Percentiles rank a stretch among this genome's conserved stretches.
These are phyloP conservation scores for Parazoanthus darwini DNA, from an alignment of 92 coral and sea anemone genomes.

Conservation along the genomic window DNA sequence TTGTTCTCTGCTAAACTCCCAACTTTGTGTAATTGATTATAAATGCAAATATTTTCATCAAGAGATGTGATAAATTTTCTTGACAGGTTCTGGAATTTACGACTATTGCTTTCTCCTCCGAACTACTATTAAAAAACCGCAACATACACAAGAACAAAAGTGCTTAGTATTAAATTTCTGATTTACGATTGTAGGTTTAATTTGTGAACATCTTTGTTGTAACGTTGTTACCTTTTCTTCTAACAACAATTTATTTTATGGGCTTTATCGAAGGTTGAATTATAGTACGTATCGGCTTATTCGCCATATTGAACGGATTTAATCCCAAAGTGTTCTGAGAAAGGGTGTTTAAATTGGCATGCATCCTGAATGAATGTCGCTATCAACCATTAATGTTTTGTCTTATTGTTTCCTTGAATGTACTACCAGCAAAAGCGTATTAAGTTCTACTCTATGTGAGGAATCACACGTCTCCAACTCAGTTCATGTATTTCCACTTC, in stretches of 20 bases:
- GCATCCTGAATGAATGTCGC: background rate
- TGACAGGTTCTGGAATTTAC: background rate
- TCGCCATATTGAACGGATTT: background rate
- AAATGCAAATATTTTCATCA: constrained; percentile 10
- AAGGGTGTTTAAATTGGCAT: background rate
- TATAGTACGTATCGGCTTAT: background rate
- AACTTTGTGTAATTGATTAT: constrained; percentile 23
- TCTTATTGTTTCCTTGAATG: background rate
- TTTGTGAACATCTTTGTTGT: background rate
- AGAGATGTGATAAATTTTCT: constrained; percentile 8
- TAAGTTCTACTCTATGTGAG: background rate
- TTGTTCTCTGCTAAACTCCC: background rate
- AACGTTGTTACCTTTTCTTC: background rate
- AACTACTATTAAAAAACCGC: background rate
- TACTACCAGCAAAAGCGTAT: background rate
- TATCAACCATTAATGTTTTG: background rate
- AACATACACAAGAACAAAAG: background rate
- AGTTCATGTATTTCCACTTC: background rate
- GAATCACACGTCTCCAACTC: background rate
- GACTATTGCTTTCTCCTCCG: background rate
- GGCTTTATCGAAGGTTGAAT: background rate
- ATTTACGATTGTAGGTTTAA: background rate
- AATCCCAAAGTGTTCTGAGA: background rate
- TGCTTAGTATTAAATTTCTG: constrained; percentile 8
- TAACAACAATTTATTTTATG: background rate